Evolutionary conservation across 2,888 invertebrate genomes (phyloP), one percentile per base, ranked within the genome.

Genomic region (Leucozona laternaria): DNA sequence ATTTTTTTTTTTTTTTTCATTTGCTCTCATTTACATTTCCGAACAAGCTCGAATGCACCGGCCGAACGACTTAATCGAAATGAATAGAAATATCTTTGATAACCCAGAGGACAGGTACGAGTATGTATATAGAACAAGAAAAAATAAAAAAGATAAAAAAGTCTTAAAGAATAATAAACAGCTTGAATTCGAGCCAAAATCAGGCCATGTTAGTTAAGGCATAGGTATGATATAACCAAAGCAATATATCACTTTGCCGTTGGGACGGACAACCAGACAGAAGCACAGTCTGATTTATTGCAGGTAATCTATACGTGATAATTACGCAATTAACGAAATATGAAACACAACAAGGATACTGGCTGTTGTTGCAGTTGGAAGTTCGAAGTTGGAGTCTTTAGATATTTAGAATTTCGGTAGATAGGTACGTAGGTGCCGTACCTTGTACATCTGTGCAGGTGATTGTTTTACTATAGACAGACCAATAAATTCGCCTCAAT

Each of bases 181-280:
- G 73, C 48, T 64, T 31, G 31, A 68, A 50, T 55, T 79, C 72
- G 28, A 34, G 5, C 48, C 60, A 20, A 50, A 60, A 75, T 40
- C 48, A 31, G 53, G 40, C 72, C 64, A 45, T 50, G 13, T 40
- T 37, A 40, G 22, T 50, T n/a, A n/a, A 40, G 60, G 22, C 22
- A 40, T 53, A 64, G 17, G 43, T 43, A 62, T 25, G 40, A 45
- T 45, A 45, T 13, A 64, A 40, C 66, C 50, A 37, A 28, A 62
- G 40, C 71, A 66, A 64, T 86, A 82, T 75, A 82, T 86, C 86
- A 86, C 78, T 82, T 28, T 37, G 8, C 17, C 43, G 20, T 66
- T 53, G 53, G 71, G 86, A 86, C 86, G 58, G 86, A 82, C 82
- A 71, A 78, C 86, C 86, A 86, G 86, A 86, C 86, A 82, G 81